Base-by-base conservation (phyloP, 37 sponge, comb jelly and placozoan species). In the Mnemiopsis leidyi region DNA sequence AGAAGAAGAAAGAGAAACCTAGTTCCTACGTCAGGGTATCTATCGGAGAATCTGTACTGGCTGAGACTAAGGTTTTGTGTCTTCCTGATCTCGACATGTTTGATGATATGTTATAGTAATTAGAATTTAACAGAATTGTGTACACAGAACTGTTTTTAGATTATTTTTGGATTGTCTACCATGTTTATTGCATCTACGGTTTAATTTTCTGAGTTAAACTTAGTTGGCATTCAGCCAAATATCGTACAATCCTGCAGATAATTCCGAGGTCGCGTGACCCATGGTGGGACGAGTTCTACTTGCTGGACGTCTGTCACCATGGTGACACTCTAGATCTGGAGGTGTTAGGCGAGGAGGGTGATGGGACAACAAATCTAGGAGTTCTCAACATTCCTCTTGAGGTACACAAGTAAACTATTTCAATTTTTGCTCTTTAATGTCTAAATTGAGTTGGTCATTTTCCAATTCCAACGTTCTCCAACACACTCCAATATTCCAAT, bases 211-310 rank as follows among this genome's bases (percentile, higher is more conserved):
- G n/a, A n/a, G n/a, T n/a, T n/a, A n/a, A n/a, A n/a, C n/a, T n/a
- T n/a, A n/a, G n/a, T n/a, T n/a, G n/a, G n/a, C n/a, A n/a, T n/a
- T n/a, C n/a, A n/a, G n/a, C n/a, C n/a, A n/a, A n/a, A n/a, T n/a
- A n/a, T n/a, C n/a, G n/a, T n/a, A n/a, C n/a, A n/a, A n/a, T 48
- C 61, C 13, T 13, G 5, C 13, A 48, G 61, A 13, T 48, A 48
- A 13, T 48, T 13, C 61, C 5, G 61, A 5, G 61, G 13, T 18
- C 61, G 75, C 20, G 75, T 5, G 75, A 71, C n/a, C 75, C 75
- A 71, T 5, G 30, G 75, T 71, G 75, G 75, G 75, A 71, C 75
- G 30, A 71, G 75, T 71, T 29, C 75, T 71, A 71, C 75, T 28
- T 71, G 7, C 3, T 71, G 26, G 75, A 71, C 3, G 75, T 71